These are phyloP conservation scores for Pan paniscus DNA, from an alignment of 2,113 vertebrate species.

Conservation along the genomic window DNA sequence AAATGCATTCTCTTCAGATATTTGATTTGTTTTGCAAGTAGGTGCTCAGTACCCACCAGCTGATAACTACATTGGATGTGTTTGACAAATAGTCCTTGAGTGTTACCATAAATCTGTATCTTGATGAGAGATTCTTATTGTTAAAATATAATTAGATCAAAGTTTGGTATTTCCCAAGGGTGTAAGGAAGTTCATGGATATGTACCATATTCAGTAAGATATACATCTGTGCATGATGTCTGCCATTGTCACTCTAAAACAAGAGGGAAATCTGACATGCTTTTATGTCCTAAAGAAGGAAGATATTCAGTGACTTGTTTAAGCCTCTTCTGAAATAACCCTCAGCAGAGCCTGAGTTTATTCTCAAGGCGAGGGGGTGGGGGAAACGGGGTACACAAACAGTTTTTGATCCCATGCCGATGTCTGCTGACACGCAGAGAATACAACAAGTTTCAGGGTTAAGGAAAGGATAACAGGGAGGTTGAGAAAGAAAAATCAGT, in stretches of 20 bases:
- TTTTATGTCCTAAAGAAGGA: background rate
- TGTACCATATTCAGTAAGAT: background rate
- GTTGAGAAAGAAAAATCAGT: background rate
- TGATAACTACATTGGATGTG: background rate
- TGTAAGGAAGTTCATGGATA: constrained; percentile 26
- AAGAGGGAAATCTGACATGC: background rate
- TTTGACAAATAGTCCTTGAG: constrained; percentile 23
- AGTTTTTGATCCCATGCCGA: background rate
- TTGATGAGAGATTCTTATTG: background rate
- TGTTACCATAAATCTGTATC: background rate
- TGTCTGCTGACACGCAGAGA: background rate
- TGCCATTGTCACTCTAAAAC: background rate
- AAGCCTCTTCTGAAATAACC: background rate
- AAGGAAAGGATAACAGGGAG: background rate
- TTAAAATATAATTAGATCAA: constrained; percentile 35
- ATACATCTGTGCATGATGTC: fast-evolving
- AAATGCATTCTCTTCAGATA: background rate
- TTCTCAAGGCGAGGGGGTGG: background rate
- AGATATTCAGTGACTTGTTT: background rate
- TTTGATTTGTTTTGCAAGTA: background rate
- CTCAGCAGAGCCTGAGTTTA: background rate
- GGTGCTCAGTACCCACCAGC: background rate
- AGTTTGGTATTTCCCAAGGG: background rate
- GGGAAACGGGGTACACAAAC: fast-evolving
- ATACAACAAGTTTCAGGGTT: background rate